Base-by-base conservation (phyloP, 2,797 vertebrate species). In the Periparus ater region DNA sequence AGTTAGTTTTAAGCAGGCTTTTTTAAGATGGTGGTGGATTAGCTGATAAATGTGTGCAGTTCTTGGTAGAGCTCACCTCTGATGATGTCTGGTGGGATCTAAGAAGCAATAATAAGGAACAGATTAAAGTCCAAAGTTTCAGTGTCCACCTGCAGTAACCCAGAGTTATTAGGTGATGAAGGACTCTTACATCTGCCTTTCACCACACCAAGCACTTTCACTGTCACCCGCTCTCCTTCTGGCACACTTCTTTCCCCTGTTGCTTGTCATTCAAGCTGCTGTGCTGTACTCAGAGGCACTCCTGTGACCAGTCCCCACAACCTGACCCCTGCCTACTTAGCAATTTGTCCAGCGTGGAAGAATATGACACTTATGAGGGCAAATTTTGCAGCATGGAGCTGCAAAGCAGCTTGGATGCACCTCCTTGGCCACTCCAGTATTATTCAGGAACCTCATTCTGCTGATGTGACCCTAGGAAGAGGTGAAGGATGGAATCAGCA, bases 181-280 rank as follows among this genome's bases (percentile, higher is more conserved):
- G 61, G 21, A 38, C 57, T 88, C 32, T 73, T 20, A 51, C 0
- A 0, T 17, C 34, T 80, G 29, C 26, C 72, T 74, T 16, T 42
- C 29, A 36, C 26, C 53, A n/a, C 45, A 53, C 6, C 0, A 1
- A 63, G 55, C 1, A 1, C 42, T 88, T 85, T 32, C 29, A 44
- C 18, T 0, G 1, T 44, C 1, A 0, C 62, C 30, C 12, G 0
- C 1, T 10, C 14, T 80, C 65, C 61, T 51, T 32, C 40, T n/a
- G 18, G 30, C 0, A 0, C 16, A 10, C 3, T 32, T 61, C 23
- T 38, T 2, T n/a, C 21, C 29, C 14, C 0, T 0, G 3, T 38
- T 58, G 29, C 53, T 79, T 86, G 47, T 45, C 26, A 48, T 29
- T 53, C n/a, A 19, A 85, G 25, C 27, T 83, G 20, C 25, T 66